phyloP scores from a whole-genome alignment of 2,797 vertebrate genomes.

The Malacoraja senta region DNA sequence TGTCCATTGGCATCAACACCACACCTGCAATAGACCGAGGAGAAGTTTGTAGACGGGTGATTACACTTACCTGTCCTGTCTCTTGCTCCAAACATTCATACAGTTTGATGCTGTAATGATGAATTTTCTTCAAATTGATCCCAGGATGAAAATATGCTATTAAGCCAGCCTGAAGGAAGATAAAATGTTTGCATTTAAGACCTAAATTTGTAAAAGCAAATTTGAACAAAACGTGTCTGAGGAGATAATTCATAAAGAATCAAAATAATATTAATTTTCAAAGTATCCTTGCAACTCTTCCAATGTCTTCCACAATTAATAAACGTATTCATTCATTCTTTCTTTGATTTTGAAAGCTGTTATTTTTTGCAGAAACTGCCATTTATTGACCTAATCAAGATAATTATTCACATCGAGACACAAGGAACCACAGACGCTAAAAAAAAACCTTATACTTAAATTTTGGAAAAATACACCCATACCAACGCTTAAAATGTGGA shows the following conservation, averaged over 20 bases:
- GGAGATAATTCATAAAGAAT: background rate
- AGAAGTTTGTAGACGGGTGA: background rate
- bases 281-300: background rate
- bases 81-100: constrained; percentile 86
- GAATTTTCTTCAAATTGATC: constrained; percentile 94
- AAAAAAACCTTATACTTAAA: no score
- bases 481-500: no score
- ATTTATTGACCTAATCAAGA: background rate
- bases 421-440: no score
- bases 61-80: constrained; percentile 80
- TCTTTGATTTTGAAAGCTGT: background rate
- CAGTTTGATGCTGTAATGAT: constrained; percentile 86
- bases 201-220: background rate
- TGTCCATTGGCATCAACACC: background rate
- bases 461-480: no score
- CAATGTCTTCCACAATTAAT: background rate
- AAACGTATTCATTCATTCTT: no score
- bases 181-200: background rate
- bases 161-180: constrained; percentile 75
- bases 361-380: background rate
- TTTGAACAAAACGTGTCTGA: background rate
- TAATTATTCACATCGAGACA: background rate
- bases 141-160: constrained; percentile 95
- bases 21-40: background rate
- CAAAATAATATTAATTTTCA: background rate